Conservation (phyloP, 1,140 invertebrate species). For the Drusus annulatus region DNA sequence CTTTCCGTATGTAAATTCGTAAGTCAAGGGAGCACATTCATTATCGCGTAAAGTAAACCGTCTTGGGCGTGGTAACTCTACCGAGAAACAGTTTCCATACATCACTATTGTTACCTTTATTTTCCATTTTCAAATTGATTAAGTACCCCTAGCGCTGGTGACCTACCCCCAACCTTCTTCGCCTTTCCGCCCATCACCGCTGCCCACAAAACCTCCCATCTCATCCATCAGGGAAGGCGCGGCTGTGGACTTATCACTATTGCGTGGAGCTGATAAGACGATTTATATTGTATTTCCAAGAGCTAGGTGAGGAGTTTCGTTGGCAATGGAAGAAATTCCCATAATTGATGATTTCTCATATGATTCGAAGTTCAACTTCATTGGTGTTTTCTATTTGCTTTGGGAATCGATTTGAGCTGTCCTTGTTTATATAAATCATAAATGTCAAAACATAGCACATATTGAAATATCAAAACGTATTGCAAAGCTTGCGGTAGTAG, state of each 20-base stretch:
- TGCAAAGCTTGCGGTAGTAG: too few relatives aligned
- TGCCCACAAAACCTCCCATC: not conserved
- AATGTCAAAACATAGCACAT: too few relatives aligned
- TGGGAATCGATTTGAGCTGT: too few relatives aligned
- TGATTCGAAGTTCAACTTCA: not conserved
- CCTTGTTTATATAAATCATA: too few relatives aligned
- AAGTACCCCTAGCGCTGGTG: not conserved
- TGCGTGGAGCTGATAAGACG: slow-evolving; percentile 27
- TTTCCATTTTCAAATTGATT: slow-evolving; percentile 30
- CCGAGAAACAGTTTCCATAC: slow-evolving; percentile 2
- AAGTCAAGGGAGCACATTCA: too few relatives aligned
- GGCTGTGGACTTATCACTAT: slow-evolving; percentile 39
- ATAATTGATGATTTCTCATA: not conserved
- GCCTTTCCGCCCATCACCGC: not conserved
- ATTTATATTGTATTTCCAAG: slow-evolving; percentile 39
- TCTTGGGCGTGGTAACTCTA: not conserved
- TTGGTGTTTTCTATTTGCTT: too few relatives aligned
- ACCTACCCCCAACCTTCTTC: not conserved
- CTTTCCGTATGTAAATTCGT: too few relatives aligned
- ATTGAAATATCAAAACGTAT: too few relatives aligned
- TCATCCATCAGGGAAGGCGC: slow-evolving; percentile 32
- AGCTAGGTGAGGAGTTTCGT: not conserved
- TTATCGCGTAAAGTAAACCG: not conserved
- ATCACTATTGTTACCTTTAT: slow-evolving; percentile 32
- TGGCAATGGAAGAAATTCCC: not conserved